A percentile compares a stretch with the other conserved stretches of the same genome.
Conservation (phyloP, 2,113 vertebrate species). For the Prinia subflava region DNA sequence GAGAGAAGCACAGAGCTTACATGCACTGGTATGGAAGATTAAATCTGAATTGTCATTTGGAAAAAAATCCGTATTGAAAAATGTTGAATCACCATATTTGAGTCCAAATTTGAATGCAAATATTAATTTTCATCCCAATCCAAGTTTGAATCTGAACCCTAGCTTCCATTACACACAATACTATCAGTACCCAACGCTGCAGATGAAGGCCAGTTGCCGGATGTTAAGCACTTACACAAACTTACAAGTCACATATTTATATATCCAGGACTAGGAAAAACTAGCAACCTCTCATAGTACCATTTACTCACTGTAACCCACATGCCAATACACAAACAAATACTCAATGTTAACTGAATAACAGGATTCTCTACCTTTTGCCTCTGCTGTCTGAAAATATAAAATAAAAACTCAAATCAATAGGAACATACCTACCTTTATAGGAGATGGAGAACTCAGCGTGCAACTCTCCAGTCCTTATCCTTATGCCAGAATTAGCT, state of each 20-base stretch:
- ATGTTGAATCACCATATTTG: background rate
- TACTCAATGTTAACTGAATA: background rate
- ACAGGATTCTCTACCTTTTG: background rate
- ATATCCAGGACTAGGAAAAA: background rate
- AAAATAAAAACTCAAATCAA: background rate
- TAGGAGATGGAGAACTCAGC: background rate
- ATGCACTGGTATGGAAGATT: background rate
- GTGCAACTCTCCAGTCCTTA: background rate
- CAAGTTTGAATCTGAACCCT: background rate
- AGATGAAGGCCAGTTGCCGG: background rate
- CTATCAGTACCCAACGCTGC: background rate
- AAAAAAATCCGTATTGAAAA: background rate
- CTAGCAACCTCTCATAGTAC: background rate
- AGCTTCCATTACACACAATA: background rate
- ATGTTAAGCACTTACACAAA: background rate
- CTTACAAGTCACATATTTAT: background rate
- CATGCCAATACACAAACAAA: background rate
- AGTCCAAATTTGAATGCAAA: background rate
- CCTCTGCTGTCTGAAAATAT: background rate
- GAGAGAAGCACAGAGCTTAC: background rate
- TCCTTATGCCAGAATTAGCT: background rate
- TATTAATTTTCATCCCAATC: background rate
- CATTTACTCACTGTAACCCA: background rate
- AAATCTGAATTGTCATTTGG: background rate
- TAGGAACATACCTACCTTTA: background rate